Conservation (phyloP, 2,113 vertebrate genomes). For the Dromiciops gliroides region DNA sequence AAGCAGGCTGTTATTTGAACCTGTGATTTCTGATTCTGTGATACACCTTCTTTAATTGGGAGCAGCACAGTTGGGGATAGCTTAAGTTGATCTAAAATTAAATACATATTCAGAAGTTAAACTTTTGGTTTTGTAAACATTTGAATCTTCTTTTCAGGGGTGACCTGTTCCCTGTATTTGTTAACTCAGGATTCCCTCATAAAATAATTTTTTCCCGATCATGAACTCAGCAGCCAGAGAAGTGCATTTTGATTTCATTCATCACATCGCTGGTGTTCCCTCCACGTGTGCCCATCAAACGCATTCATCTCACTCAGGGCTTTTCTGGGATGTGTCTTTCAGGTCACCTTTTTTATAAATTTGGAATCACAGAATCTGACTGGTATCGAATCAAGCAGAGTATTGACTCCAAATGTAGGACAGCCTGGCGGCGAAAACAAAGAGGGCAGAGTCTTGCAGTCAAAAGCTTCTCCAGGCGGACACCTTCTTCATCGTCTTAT, state of each 20-base stretch:
- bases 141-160: not conserved
- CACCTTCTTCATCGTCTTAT: conserved; percentile 87
- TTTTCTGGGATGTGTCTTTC: not conserved
- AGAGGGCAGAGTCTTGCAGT: conserved; percentile 97
- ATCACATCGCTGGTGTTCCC: not conserved
- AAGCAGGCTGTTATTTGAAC: not conserved
- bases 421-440: conserved; percentile 97
- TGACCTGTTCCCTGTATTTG: not conserved
- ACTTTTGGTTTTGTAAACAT: not conserved
- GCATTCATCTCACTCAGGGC: not conserved
- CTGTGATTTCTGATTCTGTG: not conserved
- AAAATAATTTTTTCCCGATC: not conserved
- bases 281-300: not conserved
- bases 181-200: not conserved
- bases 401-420: conserved; percentile 99
- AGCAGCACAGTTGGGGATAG: not conserved
- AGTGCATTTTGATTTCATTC: not conserved
- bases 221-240: not conserved
- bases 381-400: conserved; percentile 99
- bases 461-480: conserved; percentile 97
- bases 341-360: conserved; percentile 99
- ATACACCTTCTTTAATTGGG: not conserved
- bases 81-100: not conserved
- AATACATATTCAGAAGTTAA: no score
- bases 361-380: conserved; percentile 95